Conservation (phyloP, 1,140 invertebrate species). For the Campoletis sonorensis region DNA sequence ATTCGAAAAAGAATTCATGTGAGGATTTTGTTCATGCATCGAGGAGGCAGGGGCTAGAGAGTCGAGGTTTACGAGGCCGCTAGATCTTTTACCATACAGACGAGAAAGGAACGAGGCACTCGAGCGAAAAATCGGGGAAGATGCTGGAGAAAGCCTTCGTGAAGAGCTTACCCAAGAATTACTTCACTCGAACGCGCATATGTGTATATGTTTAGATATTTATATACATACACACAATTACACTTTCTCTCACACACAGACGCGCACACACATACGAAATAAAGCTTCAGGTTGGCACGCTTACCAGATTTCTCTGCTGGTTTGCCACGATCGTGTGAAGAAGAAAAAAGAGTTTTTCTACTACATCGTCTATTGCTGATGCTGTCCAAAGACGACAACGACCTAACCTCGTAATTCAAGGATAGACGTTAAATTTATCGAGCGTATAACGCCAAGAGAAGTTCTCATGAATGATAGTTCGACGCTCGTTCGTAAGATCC, state of each 20-base stretch:
- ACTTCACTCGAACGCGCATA: slow-evolving; percentile 28
- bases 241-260: too few relatives aligned
- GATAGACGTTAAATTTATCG: slow-evolving; percentile 58
- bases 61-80: slow-evolving; percentile 36
- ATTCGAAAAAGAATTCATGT: background rate
- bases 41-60: slow-evolving; percentile 37
- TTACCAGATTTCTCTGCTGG: slow-evolving; percentile 18
- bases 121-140: slow-evolving; percentile 35
- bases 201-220: background rate
- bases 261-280: background rate
- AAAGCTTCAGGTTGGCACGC: slow-evolving; percentile 15
- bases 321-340: background rate
- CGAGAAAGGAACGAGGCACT: slow-evolving; percentile 50
- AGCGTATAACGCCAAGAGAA: slow-evolving; percentile 51
- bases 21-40: background rate
- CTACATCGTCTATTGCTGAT: slow-evolving; percentile 5
- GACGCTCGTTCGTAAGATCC: slow-evolving; percentile 41
- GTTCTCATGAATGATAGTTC: slow-evolving; percentile 56
- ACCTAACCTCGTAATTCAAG: slow-evolving; percentile 51
- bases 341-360: background rate
- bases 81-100: slow-evolving; percentile 40
- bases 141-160: slow-evolving; percentile 9
- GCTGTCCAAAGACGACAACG: slow-evolving; percentile 20
- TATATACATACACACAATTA: background rate
- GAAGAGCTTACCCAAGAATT: slow-evolving; percentile 43